phyloP scores from a whole-genome alignment of 1,140 invertebrate genomes.

The Capitella teleta region DNA sequence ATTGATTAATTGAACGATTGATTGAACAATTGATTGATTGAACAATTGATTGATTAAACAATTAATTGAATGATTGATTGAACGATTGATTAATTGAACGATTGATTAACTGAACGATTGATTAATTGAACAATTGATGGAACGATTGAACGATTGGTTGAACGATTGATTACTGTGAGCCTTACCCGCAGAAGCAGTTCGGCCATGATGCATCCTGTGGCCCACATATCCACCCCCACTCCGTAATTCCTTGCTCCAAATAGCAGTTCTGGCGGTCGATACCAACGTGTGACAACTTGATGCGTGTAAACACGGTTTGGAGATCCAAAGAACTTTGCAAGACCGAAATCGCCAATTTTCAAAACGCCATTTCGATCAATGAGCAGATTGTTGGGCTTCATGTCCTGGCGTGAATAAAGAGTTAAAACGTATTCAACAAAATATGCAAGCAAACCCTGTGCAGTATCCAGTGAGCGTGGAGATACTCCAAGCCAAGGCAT shows the following conservation, averaged over 20 bases:
- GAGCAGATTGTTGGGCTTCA: conserved; percentile 97
- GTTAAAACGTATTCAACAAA: neutral
- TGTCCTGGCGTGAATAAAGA: conserved; percentile 53
- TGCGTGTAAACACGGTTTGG: conserved; percentile 93
- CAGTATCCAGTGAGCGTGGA: conserved; percentile 92
- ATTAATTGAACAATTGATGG: no score
- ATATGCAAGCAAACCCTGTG: conserved; percentile 60
- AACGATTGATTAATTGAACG: neutral
- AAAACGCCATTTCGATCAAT: conserved; percentile 84
- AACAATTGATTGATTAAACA: neutral
- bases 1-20: neutral
- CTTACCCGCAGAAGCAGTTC: conserved; percentile 58
- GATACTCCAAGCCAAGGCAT: conserved; percentile 83
- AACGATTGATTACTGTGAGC: neutral
- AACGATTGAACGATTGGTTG: no score
- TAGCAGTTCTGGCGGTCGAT: conserved; percentile 80
- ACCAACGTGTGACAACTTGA: conserved; percentile 89
- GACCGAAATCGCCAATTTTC: conserved; percentile 87
- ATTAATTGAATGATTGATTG: no score
- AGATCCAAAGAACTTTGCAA: conserved; percentile 93
- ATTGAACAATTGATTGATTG: no score
- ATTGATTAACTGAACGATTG: no score
- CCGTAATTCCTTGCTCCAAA: conserved; percentile 92
- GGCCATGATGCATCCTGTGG: conserved; percentile 92
- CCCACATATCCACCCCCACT: conserved; percentile 97